phyloP scores from a whole-genome alignment of 2,113 vertebrate genomes.

The Leucosticte australis region DNA sequence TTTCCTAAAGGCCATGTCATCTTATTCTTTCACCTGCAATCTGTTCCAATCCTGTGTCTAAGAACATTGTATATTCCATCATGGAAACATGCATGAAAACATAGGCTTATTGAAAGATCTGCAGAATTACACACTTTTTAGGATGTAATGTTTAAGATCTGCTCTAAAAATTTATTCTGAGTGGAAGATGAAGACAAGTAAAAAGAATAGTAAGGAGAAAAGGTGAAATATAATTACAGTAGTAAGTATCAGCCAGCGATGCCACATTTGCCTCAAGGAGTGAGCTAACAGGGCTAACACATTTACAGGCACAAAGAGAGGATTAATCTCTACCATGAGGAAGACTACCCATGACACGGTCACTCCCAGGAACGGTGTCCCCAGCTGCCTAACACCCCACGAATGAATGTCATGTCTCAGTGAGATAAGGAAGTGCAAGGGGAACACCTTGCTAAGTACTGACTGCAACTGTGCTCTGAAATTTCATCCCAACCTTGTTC shows the following conservation, averaged over 20 bases:
- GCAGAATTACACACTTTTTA: not conserved
- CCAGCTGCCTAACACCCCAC: not conserved
- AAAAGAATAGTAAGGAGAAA: not conserved
- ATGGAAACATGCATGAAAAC: not conserved
- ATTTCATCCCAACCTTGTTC: not conserved
- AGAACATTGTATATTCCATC: not conserved
- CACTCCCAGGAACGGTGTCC: rapidly evolving
- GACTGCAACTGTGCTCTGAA: not conserved
- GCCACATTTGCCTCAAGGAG: not conserved
- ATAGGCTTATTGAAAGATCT: not conserved
- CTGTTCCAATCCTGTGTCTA: not conserved
- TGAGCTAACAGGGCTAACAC: not conserved
- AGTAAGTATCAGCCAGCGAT: not conserved
- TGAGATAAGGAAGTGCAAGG: not conserved
- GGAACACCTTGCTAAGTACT: not conserved
- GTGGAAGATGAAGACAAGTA: not conserved
- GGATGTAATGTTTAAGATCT: not conserved
- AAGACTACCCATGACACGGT: not conserved
- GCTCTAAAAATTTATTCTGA: not conserved
- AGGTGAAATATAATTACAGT: not conserved
- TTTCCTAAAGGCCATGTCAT: not conserved
- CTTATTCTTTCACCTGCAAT: not conserved
- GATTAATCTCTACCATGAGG: not conserved
- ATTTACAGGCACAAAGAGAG: not conserved
- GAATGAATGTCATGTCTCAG: rapidly evolving